Conservation (phyloP, 1,140 invertebrate genomes). For the Diprion similis region DNA sequence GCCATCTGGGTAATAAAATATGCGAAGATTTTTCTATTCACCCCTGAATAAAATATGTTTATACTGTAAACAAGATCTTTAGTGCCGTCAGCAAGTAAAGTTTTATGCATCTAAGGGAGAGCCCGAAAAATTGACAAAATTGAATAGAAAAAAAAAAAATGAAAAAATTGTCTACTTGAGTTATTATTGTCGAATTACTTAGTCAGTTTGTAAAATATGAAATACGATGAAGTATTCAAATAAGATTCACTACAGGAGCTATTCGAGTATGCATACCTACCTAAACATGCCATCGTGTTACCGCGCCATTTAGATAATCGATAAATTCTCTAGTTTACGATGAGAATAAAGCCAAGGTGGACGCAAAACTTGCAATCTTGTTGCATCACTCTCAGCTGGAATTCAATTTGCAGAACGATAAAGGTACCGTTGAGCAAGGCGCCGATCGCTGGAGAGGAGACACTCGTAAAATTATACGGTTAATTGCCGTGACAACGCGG, state of each 20-base stretch:
- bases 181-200: no score
- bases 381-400: conserved; percentile 19
- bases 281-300: background rate
- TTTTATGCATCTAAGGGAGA: background rate
- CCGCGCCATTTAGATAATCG: conserved; percentile 15
- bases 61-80: background rate
- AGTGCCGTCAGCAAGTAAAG: no score
- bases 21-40: no score
- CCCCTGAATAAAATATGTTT: no score
- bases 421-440: conserved; percentile 17
- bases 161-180: no score
- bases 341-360: conserved; percentile 25
- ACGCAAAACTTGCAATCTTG: conserved; percentile 8
- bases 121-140: background rate
- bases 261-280: background rate
- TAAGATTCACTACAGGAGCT: background rate
- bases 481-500: conserved; percentile 12
- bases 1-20: background rate
- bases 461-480: conserved; percentile 19
- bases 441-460: conserved; percentile 11
- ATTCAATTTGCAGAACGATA: conserved; percentile 34
- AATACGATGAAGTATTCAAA: background rate
- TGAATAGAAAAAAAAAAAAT: background rate
- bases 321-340: conserved; percentile 40
- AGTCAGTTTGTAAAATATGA: no score